Evolutionary conservation across 2,888 invertebrate species (phyloP).

Genomic region (Habrosyne pyritoides): DNA sequence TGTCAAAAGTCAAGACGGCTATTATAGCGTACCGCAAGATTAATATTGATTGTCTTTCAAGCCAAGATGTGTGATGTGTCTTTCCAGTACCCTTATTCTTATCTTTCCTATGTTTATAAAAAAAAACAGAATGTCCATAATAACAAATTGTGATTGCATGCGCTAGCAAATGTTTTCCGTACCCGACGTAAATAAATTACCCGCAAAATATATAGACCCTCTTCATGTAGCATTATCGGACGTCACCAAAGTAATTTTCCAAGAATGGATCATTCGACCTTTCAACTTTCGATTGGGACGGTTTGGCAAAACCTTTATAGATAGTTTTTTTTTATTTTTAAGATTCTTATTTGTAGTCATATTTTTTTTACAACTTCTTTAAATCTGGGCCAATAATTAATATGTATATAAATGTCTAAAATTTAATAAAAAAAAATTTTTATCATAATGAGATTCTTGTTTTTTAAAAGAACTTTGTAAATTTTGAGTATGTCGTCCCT

Average conservation of each 20-base stretch:
- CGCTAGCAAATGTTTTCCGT: not conserved
- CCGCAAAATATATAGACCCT: constrained; percentile 31
- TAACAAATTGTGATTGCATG: not conserved
- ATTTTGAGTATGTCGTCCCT: too few relatives aligned
- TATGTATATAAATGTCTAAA: too few relatives aligned
- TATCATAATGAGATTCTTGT: too few relatives aligned
- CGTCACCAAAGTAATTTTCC: constrained; percentile 27
- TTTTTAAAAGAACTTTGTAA: too few relatives aligned
- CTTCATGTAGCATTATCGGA: constrained; percentile 26
- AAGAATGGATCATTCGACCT: constrained; percentile 31
- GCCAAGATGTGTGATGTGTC: not conserved
- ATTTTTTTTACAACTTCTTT: too few relatives aligned
- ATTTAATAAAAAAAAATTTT: too few relatives aligned
- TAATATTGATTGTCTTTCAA: too few relatives aligned
- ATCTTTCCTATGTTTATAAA: not conserved
- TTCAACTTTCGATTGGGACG: constrained; percentile 24
- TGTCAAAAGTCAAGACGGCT: too few relatives aligned
- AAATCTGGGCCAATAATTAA: too few relatives aligned
- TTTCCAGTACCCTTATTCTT: not conserved
- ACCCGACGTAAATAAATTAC: constrained; percentile 8
- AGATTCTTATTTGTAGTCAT: too few relatives aligned
- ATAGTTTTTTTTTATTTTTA: too few relatives aligned
- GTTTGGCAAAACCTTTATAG: constrained; percentile 11
- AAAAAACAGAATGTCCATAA: not conserved
- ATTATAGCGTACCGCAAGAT: too few relatives aligned